Evolutionary conservation across 2,113 vertebrate genomes (phyloP), one percentile per base, ranked within the genome.

Genomic region (Phaethon lepturus): DNA sequence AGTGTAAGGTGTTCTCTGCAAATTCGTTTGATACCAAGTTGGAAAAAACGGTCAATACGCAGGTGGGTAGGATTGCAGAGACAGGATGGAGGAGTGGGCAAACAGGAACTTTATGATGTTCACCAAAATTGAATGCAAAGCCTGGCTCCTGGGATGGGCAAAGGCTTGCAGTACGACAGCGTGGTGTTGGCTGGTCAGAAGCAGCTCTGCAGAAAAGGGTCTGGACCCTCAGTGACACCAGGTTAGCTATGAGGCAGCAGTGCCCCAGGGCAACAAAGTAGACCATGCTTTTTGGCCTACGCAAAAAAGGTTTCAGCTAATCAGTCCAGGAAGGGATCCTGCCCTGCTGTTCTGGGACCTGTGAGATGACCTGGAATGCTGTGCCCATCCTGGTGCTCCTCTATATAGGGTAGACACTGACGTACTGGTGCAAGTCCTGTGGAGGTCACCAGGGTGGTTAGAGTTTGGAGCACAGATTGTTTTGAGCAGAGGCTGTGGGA

Each of bases 401-500:
- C 9, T 2, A 0, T 6, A 8, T 8, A 11, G 4, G 31, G 1
- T 7, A 52, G 50, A 35, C 5, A 25, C 13, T 10, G 4, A 47
- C 11, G 9, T 42, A 12, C 9, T 25, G 4, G 5, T 52, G 42
- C 0, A 1, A 53, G 12, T 64, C 13, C 17, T 16, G 19, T 18
- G 4, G 26, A 71, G 11, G 17, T 4, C 16, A 52, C 5, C 2
- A 28, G 17, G 9, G 10, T n/a, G 3, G 5, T 2, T 63, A 13
- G 12, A 4, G 40, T 3, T 10, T 33, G 44, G 33, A 66, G 17
- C 19, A 50, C 3, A 0, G 17, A 3, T 6, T 47, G 5, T 26
- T 44, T 44, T 44, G 42, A 44, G 16, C 3, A 68, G 8, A 52
- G 3, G 10, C 5, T 49, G 29, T 0, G 1, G 50, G 16, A 73